A percentile compares a stretch with the other conserved stretches of the same genome.
phyloP scores from a whole-genome alignment of 2,888 invertebrate genomes.

The Chesias legatella region DNA sequence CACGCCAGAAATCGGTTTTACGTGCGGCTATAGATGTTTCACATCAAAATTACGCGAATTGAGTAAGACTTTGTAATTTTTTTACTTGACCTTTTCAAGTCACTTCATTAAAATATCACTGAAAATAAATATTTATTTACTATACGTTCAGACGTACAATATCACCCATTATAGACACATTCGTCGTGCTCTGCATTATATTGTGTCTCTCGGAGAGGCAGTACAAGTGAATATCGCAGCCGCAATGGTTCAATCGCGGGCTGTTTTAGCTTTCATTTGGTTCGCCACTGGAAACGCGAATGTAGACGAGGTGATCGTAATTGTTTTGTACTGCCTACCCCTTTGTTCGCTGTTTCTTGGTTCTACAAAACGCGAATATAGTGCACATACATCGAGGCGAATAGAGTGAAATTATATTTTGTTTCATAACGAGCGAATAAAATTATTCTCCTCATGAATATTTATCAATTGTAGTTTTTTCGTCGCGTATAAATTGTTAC shows the following conservation, averaged over 20 bases:
- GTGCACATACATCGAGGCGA: conserved; percentile 9
- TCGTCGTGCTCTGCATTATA: background rate
- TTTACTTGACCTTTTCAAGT: too few relatives aligned
- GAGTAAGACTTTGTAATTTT: too few relatives aligned
- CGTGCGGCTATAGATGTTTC: too few relatives aligned
- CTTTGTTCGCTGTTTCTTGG: conserved; percentile 22
- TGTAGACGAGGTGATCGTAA: conserved; percentile 44
- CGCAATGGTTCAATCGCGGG: conserved; percentile 41
- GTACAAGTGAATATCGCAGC: conserved; percentile 52
- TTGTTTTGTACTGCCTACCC: conserved; percentile 36
- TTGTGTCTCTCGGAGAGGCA: conserved; percentile 28
- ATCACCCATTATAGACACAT: too few relatives aligned
- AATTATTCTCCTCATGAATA: conserved; percentile 13
- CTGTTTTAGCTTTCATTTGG: conserved; percentile 35
- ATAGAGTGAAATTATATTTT: conserved; percentile 16
- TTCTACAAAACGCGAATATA: conserved; percentile 8
- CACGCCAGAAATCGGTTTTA: too few relatives aligned
- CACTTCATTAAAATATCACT: too few relatives aligned
- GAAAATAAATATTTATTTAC: too few relatives aligned
- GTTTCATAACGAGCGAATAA: conserved; percentile 20
- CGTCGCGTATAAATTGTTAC: conserved; percentile 1
- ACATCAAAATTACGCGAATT: too few relatives aligned
- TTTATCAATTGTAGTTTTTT: conserved; percentile 16
- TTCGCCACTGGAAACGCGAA: conserved; percentile 17
- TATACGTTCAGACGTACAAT: too few relatives aligned